Evolutionary conservation across 1,140 invertebrate species (phyloP).

Genomic region (Drosophila ohnishii): DNA sequence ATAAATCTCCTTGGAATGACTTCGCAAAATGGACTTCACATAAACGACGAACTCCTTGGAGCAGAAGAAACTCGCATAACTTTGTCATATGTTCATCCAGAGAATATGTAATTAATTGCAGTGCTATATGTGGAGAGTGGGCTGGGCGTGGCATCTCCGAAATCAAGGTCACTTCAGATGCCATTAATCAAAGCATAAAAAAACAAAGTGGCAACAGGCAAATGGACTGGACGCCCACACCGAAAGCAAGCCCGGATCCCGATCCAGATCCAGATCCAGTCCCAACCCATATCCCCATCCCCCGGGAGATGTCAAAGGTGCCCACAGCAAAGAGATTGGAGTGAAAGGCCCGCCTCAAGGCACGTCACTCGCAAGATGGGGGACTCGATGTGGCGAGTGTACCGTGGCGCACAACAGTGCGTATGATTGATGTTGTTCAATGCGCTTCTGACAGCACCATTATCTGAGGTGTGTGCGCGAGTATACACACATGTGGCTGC

Average conservation of each 20-base stretch:
- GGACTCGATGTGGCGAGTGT: slow-evolving; percentile 25
- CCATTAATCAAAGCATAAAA: slow-evolving; percentile 43
- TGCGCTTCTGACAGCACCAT: slow-evolving; percentile 68
- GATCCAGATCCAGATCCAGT: slow-evolving; percentile 11
- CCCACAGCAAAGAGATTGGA: slow-evolving; percentile 33
- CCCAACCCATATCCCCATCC: slow-evolving; percentile 1
- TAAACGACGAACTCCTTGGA: background rate
- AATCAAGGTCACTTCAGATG: slow-evolving; percentile 44
- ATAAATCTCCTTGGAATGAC: background rate
- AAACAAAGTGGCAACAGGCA: slow-evolving; percentile 47
- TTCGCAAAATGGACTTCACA: background rate
- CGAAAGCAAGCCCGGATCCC: slow-evolving; percentile 2
- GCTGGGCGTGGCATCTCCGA: slow-evolving; percentile 10
- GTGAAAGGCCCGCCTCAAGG: slow-evolving; percentile 43
- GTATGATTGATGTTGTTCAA: slow-evolving; percentile 75
- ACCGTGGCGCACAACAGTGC: slow-evolving; percentile 49
- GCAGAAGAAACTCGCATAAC: slow-evolving; percentile 7
- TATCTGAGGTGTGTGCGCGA: slow-evolving; percentile 51
- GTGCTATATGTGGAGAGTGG: slow-evolving; percentile 9
- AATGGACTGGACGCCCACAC: slow-evolving; percentile 19
- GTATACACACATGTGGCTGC: slow-evolving; percentile 16
- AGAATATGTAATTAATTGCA: slow-evolving; percentile 45
- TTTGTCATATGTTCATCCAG: slow-evolving; percentile 23
- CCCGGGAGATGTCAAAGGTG: slow-evolving; percentile 31
- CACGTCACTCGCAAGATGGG: slow-evolving; percentile 59